These are phyloP conservation scores for Pomatorhinus ruficollis DNA, from an alignment of 2,113 vertebrate species.

Conservation along the genomic window DNA sequence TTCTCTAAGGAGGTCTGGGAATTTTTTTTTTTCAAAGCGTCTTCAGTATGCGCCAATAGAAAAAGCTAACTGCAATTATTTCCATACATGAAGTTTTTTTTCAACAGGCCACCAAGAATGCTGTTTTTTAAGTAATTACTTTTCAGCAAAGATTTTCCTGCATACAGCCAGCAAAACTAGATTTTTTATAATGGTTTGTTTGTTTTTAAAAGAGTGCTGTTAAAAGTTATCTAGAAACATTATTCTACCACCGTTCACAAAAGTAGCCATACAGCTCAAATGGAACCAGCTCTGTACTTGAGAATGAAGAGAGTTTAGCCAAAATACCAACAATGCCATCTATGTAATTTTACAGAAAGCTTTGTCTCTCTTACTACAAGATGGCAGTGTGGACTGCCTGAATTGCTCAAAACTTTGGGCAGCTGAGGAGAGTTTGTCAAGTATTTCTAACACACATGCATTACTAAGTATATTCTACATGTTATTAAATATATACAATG, in stretches of 20 bases:
- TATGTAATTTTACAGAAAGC: not conserved
- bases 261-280: not conserved
- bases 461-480: not conserved
- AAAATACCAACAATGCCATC: fast-evolving
- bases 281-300: not conserved
- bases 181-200: fast-evolving
- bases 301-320: not conserved
- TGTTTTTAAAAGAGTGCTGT: not conserved
- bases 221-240: not conserved
- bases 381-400: not conserved
- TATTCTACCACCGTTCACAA: not conserved
- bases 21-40: not conserved
- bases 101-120: not conserved
- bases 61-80: not conserved
- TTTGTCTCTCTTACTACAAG: not conserved
- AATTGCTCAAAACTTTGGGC: not conserved
- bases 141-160: not conserved
- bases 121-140: not conserved
- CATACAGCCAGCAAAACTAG: not conserved
- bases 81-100: not conserved
- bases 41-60: not conserved
- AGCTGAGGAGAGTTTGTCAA: not conserved
- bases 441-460: not conserved
- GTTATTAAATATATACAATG: not conserved
- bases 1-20: not conserved